A percentile compares a stretch with the other conserved stretches of the same genome.
phyloP scores from a whole-genome alignment of 2,113 vertebrate genomes.

The Atherinomorus stipes region DNA sequence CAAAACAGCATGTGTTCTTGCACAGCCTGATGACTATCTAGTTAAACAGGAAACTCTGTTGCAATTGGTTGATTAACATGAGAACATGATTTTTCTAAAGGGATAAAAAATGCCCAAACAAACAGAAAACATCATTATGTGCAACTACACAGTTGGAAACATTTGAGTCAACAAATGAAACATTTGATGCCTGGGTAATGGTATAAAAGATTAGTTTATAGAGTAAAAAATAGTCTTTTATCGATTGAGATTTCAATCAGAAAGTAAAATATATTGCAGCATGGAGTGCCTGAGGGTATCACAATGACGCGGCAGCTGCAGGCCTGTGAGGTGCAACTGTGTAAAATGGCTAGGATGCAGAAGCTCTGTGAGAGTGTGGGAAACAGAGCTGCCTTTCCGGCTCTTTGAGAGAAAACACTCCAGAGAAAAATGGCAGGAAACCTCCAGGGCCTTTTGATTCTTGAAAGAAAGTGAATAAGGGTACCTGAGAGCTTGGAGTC shows the following conservation, averaged over 20 bases:
- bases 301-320: conserved; percentile 54
- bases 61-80: conserved; percentile 61
- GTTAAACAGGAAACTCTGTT: conserved; percentile 49
- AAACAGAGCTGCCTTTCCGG: conserved; percentile 74
- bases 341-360: conserved; percentile 55
- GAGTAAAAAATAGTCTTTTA: not conserved
- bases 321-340: conserved; percentile 38
- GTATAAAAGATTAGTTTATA: not conserved
- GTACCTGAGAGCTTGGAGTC: conserved; percentile 38
- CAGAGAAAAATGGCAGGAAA: conserved; percentile 81
- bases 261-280: not conserved
- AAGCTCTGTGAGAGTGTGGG: conserved; percentile 71
- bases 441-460: conserved; percentile 78
- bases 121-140: conserved; percentile 49
- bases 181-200: not conserved
- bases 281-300: conserved; percentile 6
- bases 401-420: conserved; percentile 75
- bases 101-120: conserved; percentile 47
- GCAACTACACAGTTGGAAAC: conserved; percentile 26
- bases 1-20: conserved; percentile 41
- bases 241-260: not conserved
- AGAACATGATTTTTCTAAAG: conserved; percentile 58
- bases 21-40: conserved; percentile 59
- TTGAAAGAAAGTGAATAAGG: conserved; percentile 63
- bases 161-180: conserved; percentile 9